Percentiles rank a stretch among this genome's conserved stretches.
These are phyloP conservation scores for Blastomussa wellsi DNA, from an alignment of 92 coral and sea anemone genomes.

Conservation along the genomic window DNA sequence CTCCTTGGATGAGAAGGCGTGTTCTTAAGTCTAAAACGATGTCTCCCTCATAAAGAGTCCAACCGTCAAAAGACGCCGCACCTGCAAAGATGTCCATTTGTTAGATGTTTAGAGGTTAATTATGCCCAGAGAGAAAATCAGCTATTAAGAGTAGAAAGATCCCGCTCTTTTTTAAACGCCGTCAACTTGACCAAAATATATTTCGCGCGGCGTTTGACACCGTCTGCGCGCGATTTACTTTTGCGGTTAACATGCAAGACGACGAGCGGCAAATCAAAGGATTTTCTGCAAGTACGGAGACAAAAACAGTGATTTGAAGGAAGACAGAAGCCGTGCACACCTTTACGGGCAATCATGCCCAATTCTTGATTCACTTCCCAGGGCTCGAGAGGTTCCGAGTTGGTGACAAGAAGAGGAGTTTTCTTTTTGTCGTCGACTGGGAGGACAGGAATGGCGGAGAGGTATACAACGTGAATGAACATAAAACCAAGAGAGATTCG, in stretches of 20 bases:
- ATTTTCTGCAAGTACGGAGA: slow-evolving; percentile 34
- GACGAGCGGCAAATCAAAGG: slow-evolving; percentile 54
- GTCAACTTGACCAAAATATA: slow-evolving; percentile 11
- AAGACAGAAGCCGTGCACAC: slow-evolving; percentile 59
- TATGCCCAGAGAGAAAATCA: slow-evolving; percentile 15
- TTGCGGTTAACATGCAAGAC: slow-evolving; percentile 38
- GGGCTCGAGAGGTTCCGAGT: slow-evolving; percentile 69
- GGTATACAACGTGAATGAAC: slow-evolving; percentile 70
- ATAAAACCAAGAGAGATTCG: slow-evolving; percentile 68
- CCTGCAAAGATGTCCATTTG: slow-evolving; percentile 60
- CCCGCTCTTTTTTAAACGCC: slow-evolving; percentile 30
- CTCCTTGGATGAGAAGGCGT: slow-evolving; percentile 61
- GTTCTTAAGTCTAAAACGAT: slow-evolving; percentile 81
- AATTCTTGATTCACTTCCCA: slow-evolving; percentile 95
- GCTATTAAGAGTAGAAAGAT: background rate
- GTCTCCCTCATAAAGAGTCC: slow-evolving; percentile 92
- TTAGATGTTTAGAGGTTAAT: slow-evolving; percentile 27
- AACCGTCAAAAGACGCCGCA: slow-evolving; percentile 60
- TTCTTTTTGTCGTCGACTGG: slow-evolving; percentile 70
- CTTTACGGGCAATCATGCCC: slow-evolving; percentile 51
- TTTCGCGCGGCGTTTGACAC: slow-evolving; percentile 36
- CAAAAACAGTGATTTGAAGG: slow-evolving; percentile 32
- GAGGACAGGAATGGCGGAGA: slow-evolving; percentile 78
- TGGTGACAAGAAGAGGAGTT: slow-evolving; percentile 29
- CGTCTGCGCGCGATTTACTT: slow-evolving; percentile 32